Base-by-base conservation (phyloP, 2,888 invertebrate species). In the Eugnorisma glareosa region DNA sequence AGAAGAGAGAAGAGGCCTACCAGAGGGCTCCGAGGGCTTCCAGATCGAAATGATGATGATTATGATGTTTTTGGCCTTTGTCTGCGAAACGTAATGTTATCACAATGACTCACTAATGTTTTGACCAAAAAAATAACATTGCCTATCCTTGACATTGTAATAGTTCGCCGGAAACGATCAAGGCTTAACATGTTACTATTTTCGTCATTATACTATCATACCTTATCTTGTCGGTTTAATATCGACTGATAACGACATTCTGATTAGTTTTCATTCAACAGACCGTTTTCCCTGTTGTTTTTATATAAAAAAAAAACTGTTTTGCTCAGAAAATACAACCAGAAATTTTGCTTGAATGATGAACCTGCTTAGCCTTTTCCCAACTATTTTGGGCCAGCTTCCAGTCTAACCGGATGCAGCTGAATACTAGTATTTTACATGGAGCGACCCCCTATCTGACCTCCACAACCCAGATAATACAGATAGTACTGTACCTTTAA, bases 201-300 rank as follows among this genome's bases (percentile, higher is more conserved):
- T 57, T 79, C 0, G 35, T 73, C 31, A 72, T 4, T 21, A 40
- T 67, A 54, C 28, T 61, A 28, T 35, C 35, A 15, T 35, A 37
- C 61, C 35, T 61, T 66, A 81, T 81, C 76, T 66, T 37, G 28
- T 74, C 48, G 21, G 64, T 68, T 59, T 37, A 76, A 67, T 67
- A 71, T 71, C n/a, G 48, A 24, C 28, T 37, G 72, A 61, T 69
- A 81, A n/a, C n/a, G 66, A 59, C 31, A 28, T 63, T 24, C 21
- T 59, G 51, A 81, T 69, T 69, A n/a, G n/a, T 57, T 71, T 51
- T 73, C 40, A 51, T 40, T 43, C 15, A 45, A 45, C 11, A 5
- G 11, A 28, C 28, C 28, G 3, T 64, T 64, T 40, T 64, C 4
- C 18, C 1, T 28, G 64, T 63, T 63, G 35, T 11, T 40, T 24